Evolutionary conservation across 2,113 vertebrate genomes (phyloP).

Genomic region (Lepus europaeus): DNA sequence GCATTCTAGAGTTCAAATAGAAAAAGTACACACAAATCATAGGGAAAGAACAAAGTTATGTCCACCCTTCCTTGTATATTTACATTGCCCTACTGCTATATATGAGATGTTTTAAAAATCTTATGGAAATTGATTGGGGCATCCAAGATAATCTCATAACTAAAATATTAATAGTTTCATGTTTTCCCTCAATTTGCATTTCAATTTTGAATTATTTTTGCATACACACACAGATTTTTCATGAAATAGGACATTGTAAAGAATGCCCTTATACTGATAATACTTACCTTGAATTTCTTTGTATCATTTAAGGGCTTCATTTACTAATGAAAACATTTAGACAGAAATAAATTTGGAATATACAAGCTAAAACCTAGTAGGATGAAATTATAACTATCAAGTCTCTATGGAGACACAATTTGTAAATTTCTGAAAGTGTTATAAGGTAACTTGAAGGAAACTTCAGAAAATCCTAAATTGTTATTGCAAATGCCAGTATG

Average conservation of each 20-base stretch:
- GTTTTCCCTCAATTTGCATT: not conserved
- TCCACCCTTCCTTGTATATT: no score
- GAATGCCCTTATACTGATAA: not conserved
- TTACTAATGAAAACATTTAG: constrained; percentile 24
- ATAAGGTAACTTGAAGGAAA: not conserved
- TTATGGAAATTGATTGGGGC: not conserved
- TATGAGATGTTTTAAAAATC: not conserved
- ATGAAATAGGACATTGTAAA: not conserved
- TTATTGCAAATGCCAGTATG: not conserved
- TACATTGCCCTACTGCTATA: not conserved
- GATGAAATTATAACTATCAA: constrained; percentile 18
- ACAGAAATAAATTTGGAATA: not conserved
- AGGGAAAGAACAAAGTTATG: not conserved
- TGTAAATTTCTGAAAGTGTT: not conserved
- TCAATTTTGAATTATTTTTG: constrained; percentile 22
- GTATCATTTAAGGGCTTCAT: not conserved
- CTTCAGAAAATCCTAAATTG: not conserved
- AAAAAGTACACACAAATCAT: not conserved
- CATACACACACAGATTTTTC: not conserved
- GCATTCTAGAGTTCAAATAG: not conserved
- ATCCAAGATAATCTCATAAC: not conserved
- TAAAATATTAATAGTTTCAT: not conserved
- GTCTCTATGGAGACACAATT: not conserved
- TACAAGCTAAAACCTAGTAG: not conserved
- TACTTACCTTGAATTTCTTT: not conserved